phyloP scores from a whole-genome alignment of 2,888 invertebrate genomes.

The Patella caerulea region DNA sequence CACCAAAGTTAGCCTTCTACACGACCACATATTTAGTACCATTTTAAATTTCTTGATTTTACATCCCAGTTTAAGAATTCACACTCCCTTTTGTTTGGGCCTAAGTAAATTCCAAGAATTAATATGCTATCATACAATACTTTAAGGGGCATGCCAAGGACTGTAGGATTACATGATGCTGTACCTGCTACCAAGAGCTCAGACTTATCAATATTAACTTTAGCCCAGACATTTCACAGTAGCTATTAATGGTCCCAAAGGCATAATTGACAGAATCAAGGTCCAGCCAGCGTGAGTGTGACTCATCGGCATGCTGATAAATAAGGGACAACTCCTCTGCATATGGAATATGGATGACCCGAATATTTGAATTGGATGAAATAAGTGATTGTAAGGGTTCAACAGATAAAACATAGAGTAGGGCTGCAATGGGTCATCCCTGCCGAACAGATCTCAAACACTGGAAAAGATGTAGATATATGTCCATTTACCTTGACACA shows the following conservation, averaged over 20 bases:
- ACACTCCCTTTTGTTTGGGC: background rate
- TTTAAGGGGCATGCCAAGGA: background rate
- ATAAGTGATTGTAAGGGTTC: background rate
- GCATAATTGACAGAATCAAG: background rate
- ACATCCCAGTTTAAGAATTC: background rate
- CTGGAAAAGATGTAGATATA: constrained; percentile 31
- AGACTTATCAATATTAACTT: too few relatives aligned
- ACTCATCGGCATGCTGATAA: background rate
- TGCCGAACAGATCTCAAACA: background rate
- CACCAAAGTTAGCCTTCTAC: background rate
- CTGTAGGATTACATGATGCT: background rate
- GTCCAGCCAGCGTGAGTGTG: background rate
- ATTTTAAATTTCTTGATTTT: too few relatives aligned
- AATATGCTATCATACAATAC: background rate
- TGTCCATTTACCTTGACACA: constrained; percentile 39
- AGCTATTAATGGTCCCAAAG: background rate
- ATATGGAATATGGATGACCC: background rate
- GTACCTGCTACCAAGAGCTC: background rate
- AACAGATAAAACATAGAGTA: background rate
- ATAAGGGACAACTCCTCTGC: background rate
- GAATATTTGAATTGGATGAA: background rate
- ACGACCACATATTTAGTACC: too few relatives aligned
- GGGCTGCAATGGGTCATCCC: constrained; percentile 1
- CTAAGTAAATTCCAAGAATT: background rate
- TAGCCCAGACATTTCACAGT: background rate